Evolutionary conservation across 2,797 vertebrate genomes (phyloP), one percentile per base, ranked within the genome.

Genomic region (Gambelia wislizenii): DNA sequence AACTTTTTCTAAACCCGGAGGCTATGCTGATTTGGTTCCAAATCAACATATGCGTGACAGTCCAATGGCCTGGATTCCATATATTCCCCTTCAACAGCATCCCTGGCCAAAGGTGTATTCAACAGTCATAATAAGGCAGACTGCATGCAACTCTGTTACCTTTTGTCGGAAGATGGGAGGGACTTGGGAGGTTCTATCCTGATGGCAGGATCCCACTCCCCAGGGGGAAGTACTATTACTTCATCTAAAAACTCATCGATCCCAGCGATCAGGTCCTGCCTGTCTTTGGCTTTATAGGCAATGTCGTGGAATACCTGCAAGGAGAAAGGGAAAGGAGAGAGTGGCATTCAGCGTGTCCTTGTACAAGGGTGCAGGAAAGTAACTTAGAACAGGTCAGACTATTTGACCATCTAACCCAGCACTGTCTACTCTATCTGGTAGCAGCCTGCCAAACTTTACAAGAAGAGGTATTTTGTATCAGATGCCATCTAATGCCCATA

Each of bases 171-270:
- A 2, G 98, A 99, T 0, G 99, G 99, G 54, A 99, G 97, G 54
- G 97, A 97, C 85, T 99, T 99, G 6, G 99, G 99, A 86, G 99
- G 99, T 86, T 99, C 99, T 98, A 99, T 99, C 96, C 99, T 97
- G 95, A 99, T 99, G 56, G 98, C 93, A 4, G 99, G 99, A 92
- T 99, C 99, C 99, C 99, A 99, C 87, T 99, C 99, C 44, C 99
- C 99, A 0, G 99, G 99, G 9, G 99, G 99, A 85, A 99, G 98
- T 83, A 99, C 99, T 9, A 99, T 99, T 84, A 99, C 99, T 96
- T 99, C 98, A 85, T 99, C 99, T 92, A 99, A 97, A 95, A 99
- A 99, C 95, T 99, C 99, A 12, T 99, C 99, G 1, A 99, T 99
- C 87, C 99, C 99, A 44, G 99, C 99, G 0, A 99, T 97, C 92